Evolutionary conservation across 2,888 invertebrate genomes (phyloP), one percentile per base, ranked within the genome.

Genomic region (Eledona agricola): DNA sequence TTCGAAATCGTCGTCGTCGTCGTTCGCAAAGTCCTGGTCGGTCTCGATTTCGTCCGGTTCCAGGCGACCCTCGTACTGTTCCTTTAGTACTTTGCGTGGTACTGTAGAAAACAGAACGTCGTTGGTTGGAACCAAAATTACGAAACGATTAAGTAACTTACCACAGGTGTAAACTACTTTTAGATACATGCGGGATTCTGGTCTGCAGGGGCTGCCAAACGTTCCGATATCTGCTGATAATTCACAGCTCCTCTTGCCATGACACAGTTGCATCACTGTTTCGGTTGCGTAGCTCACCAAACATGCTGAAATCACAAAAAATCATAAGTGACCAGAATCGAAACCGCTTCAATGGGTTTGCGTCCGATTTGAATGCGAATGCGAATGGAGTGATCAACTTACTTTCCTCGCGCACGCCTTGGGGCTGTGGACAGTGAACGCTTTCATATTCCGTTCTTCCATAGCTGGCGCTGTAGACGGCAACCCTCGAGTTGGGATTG

Each of bases 381-480:
- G 43, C 50, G 35, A 37, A 52, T 37, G 10, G 45, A 47, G 40
- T 55, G 57, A 58, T 56, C 37, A 55, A 84, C 89, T 87, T 77
- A 93, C 93, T 91, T 80, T 93, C 91, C 75, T 93, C 93, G 58
- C 87, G 86, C 70, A 92, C 90, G 38, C 92, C 92, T 70, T 87
- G 85, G 0, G 90, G 89, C 69, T 92, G 89, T 4, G 90, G 89
- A 73, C 93, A 93, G 72, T 91, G 90, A 60, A 90, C 85, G 64
- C 89, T 92, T 76, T 93, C 92, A 68, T 89, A 89, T 72, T 90
- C 89, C 0, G 92, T 91, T 60, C 94, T 83, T 3, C 96, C 96
- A 74, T 91, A 96, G 77, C 89, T 88, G 20, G 96, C 95, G 26
- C 93, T 93, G 79, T 92, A 95, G 71, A 97, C 88, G 43, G 94